These are phyloP conservation scores for Drosophila hydei DNA, from an alignment of 1,140 invertebrate genomes.

Conservation along the genomic window DNA sequence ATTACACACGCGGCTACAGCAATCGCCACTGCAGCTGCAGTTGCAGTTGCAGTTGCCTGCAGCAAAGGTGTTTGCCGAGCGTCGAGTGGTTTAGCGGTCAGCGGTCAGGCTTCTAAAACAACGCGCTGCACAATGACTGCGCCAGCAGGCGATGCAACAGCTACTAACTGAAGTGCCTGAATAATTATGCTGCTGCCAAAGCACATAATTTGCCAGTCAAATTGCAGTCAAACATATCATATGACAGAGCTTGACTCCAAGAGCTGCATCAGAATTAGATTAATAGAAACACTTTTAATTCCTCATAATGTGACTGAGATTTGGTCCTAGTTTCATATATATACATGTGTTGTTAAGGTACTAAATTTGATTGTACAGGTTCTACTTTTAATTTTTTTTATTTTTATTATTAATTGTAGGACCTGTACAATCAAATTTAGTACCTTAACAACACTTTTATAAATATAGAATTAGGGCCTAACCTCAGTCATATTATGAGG, in stretches of 20 bases:
- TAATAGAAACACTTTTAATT: too few species aligned
- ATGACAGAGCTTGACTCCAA: neutral
- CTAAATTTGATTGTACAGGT: too few species aligned
- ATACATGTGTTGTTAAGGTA: too few species aligned
- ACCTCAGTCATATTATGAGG: too few species aligned
- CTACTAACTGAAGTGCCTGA: neutral
- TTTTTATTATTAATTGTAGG: too few species aligned
- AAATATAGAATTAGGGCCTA: too few species aligned
- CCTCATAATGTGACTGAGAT: too few species aligned
- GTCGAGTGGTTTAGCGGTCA: slow-evolving; percentile 8
- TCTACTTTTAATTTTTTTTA: too few species aligned
- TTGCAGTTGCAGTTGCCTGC: slow-evolving; percentile 21
- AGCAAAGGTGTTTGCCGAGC: slow-evolving; percentile 26
- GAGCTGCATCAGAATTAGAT: neutral
- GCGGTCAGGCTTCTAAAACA: slow-evolving; percentile 15
- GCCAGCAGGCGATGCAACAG: neutral
- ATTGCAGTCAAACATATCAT: neutral
- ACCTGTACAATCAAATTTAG: too few species aligned
- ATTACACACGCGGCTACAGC: slow-evolving; percentile 56
- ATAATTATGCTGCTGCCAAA: neutral
- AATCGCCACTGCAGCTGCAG: slow-evolving; percentile 47
- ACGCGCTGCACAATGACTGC: slow-evolving; percentile 8
- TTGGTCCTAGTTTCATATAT: too few species aligned
- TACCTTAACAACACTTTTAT: too few species aligned
- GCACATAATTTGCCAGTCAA: neutral